Base-by-base conservation (phyloP, 2,113 vertebrate species). In the Myiopsitta monachus region DNA sequence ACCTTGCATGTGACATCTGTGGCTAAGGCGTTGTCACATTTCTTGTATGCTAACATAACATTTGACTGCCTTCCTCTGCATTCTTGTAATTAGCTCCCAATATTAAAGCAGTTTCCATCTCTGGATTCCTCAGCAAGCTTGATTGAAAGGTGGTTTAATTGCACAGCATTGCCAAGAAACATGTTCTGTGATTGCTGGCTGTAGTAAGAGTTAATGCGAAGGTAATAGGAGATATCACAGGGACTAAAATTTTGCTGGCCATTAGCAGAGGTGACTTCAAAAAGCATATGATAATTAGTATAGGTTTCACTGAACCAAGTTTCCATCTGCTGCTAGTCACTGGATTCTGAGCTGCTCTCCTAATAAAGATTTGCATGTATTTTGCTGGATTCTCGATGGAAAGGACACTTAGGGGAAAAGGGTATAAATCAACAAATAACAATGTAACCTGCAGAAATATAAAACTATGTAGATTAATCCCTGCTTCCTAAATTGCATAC, bases 381-480 rank as follows among this genome's bases (percentile, higher is more conserved):
- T 83, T 97, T 84, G 94, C 91, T 96, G 81, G 44, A 57, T 97
- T 95, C 95, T 94, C 24, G 0, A 80, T 91, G 57, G 94, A 95
- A 96, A 95, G 66, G 81, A 90, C 73, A 93, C 49, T 95, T 73
- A 94, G 26, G 49, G 78, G 47, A 15, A 97, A 96, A 94, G 83
- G 55, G 27, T 68, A 95, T 94, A 94, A 97, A 97, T 95, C 93
- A 97, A 77, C 94, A 97, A 95, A 95, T 96, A 97, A 92, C 91
- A 92, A 79, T 95, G 96, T 97, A 92, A 98, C 93, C 63, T 97
- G 86, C 91, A 96, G 91, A 97, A 96, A 97, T 97, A 97, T 97
- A 96, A 97, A 96, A 95, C 96, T 97, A 83, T 94, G 94, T 96
- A 96, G 94, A 96, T 98, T 95, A 97, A 97, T 96, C 94, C 52